Conservation (phyloP, 2,797 vertebrate genomes). For the Aphelocoma californica region DNA sequence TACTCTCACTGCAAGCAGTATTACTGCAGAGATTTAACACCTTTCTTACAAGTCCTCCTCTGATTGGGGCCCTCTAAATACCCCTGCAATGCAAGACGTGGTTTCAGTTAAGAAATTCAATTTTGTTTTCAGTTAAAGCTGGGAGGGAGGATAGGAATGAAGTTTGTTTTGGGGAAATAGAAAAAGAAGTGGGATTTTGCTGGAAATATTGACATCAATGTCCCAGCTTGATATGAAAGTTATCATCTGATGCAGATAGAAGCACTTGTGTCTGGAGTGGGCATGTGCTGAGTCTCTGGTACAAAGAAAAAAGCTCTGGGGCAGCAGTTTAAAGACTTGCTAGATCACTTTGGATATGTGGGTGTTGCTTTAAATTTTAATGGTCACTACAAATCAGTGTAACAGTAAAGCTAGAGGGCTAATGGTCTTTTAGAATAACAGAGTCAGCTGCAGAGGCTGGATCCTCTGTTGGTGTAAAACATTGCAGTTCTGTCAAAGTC, state of each 20-base stretch:
- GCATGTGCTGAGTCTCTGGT: background rate
- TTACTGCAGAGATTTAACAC: background rate
- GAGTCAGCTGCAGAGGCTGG: background rate
- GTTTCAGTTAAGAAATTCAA: background rate
- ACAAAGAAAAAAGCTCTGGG: background rate
- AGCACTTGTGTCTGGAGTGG: background rate
- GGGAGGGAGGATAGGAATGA: background rate
- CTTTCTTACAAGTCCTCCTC: background rate
- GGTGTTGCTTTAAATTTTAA: slow-evolving; percentile 22
- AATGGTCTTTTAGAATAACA: slow-evolving; percentile 19
- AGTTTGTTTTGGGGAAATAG: background rate
- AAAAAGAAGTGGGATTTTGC: background rate
- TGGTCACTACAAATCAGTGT: slow-evolving; percentile 37
- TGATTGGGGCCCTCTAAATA: too few species aligned
- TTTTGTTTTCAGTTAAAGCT: background rate
- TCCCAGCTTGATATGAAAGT: background rate
- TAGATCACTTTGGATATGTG: background rate
- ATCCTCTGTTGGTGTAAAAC: slow-evolving; percentile 1
- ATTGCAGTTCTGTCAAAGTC: background rate
- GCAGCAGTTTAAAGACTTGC: background rate
- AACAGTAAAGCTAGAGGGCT: slow-evolving; percentile 32
- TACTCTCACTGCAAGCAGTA: background rate
- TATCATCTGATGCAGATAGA: background rate
- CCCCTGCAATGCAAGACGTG: background rate
- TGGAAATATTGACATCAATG: background rate